phyloP scores from a whole-genome alignment of 2,888 invertebrate genomes.

The Heteromurus nitidus region DNA sequence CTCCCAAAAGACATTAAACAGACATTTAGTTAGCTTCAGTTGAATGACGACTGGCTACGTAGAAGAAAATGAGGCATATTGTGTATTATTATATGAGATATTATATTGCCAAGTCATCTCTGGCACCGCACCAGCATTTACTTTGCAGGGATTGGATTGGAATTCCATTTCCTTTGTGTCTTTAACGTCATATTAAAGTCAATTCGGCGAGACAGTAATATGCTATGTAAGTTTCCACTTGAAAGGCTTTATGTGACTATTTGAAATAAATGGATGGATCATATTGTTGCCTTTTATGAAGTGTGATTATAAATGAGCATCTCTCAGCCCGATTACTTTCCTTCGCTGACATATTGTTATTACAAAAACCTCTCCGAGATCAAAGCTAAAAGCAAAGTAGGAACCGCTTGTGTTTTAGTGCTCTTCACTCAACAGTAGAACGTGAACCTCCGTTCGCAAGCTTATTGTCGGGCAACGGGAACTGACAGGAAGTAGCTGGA shows the following conservation, averaged over 20 bases:
- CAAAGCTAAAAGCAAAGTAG: background rate
- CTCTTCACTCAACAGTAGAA: background rate
- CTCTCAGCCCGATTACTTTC: background rate
- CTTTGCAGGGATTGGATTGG: constrained; percentile 22
- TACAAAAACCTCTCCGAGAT: background rate
- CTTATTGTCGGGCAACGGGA: background rate
- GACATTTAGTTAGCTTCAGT: constrained; percentile 38
- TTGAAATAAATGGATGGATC: background rate
- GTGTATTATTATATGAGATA: background rate
- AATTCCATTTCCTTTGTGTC: constrained; percentile 49
- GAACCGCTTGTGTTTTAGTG: background rate
- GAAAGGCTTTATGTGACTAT: constrained; percentile 22
- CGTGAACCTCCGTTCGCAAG: background rate
- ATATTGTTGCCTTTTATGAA: constrained; percentile 23
- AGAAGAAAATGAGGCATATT: background rate
- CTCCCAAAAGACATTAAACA: constrained; percentile 39
- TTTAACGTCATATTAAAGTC: constrained; percentile 41
- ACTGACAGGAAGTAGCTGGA: background rate
- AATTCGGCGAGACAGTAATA: constrained; percentile 18
- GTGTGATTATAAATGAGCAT: constrained; percentile 21
- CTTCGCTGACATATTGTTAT: background rate
- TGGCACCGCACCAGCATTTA: no score
- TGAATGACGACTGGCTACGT: background rate
- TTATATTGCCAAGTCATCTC: constrained; percentile 30
- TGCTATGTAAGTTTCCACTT: background rate